Percentiles rank a stretch among this genome's conserved stretches.
phyloP scores from a whole-genome alignment of 2,113 vertebrate genomes.

The Chionomys nivalis region DNA sequence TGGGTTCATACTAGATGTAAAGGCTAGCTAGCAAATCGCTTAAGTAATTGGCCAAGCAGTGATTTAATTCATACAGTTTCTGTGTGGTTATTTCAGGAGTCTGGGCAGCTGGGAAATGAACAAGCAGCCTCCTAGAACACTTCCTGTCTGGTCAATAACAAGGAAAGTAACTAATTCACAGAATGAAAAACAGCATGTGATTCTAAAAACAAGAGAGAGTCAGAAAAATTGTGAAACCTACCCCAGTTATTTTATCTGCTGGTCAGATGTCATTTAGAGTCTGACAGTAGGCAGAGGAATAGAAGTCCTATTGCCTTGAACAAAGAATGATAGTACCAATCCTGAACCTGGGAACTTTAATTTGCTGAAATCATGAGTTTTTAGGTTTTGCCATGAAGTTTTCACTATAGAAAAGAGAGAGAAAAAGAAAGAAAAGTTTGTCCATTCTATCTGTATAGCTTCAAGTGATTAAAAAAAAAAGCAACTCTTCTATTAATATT shows the following conservation, averaged over 20 bases:
- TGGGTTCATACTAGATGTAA: too few species aligned
- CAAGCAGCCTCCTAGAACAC: too few species aligned
- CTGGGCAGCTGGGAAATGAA: too few species aligned
- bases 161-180: neutral
- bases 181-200: neutral
- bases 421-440: neutral
- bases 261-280: neutral
- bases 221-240: neutral
- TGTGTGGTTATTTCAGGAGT: too few species aligned
- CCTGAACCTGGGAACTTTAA: neutral
- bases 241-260: neutral
- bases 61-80: too few species aligned
- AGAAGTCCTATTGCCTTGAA: neutral
- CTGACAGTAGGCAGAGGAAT: neutral
- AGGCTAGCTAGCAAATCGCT: too few species aligned
- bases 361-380: slow-evolving; percentile 2
- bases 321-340: neutral
- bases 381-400: neutral
- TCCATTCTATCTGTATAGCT: neutral
- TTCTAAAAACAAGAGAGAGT: neutral
- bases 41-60: too few species aligned
- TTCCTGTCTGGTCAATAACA: neutral
- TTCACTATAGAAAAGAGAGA: neutral
- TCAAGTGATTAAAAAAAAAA: neutral
- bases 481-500: neutral